Evolutionary conservation across 1,140 invertebrate species (phyloP).

Genomic region (Euwallacea similis): DNA sequence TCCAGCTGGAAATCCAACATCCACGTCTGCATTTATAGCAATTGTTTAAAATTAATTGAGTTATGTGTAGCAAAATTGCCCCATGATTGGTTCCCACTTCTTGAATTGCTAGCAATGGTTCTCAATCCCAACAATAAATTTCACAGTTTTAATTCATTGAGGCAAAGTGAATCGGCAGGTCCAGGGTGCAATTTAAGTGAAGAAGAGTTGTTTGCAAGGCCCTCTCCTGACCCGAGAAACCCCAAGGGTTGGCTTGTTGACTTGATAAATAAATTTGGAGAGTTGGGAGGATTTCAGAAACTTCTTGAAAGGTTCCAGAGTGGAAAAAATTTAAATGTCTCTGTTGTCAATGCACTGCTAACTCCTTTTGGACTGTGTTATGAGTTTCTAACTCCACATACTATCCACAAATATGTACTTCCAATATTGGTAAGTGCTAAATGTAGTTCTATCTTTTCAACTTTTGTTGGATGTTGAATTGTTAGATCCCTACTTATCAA

Average conservation of each 20-base stretch:
- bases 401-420: constrained; percentile 90
- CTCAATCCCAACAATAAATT: constrained; percentile 65
- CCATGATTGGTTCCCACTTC: constrained; percentile 90
- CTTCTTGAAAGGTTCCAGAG: constrained; percentile 84
- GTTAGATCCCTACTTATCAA: too few relatives aligned
- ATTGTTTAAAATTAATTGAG: constrained; percentile 89
- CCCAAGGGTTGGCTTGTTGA: constrained; percentile 93
- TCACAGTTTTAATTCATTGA: constrained; percentile 87
- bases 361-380: constrained; percentile 91
- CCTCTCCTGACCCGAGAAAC: constrained; percentile 73
- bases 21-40: constrained; percentile 91
- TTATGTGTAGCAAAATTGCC: constrained; percentile 87
- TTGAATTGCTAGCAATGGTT: constrained; percentile 91
- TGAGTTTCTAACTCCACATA: constrained; percentile 87
- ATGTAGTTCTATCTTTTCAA: neutral
- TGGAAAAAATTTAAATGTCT: constrained; percentile 71
- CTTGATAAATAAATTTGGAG: constrained; percentile 92
- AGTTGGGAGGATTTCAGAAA: constrained; percentile 84
- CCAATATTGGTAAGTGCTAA: constrained; percentile 79
- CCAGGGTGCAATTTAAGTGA: constrained; percentile 64
- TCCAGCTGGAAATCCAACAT: constrained; percentile 97
- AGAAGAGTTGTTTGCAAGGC: constrained; percentile 79
- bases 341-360: constrained; percentile 81
- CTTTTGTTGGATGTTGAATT: too few relatives aligned
- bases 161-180: constrained; percentile 77